phyloP scores from a whole-genome alignment of 2,113 vertebrate genomes.

The Columba livia region DNA sequence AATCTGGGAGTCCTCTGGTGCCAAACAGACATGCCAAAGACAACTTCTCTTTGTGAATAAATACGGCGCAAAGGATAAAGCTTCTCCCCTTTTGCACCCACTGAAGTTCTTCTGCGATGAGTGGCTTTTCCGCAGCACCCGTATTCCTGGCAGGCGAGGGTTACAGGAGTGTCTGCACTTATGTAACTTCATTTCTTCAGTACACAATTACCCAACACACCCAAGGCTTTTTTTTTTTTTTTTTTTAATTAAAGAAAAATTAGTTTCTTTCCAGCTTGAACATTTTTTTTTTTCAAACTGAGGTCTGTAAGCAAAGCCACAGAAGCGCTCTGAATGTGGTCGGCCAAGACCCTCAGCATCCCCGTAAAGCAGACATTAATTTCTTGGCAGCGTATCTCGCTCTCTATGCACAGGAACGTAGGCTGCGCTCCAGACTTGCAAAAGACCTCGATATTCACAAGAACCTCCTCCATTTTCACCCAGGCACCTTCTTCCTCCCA shows the following conservation, averaged over 20 bases:
- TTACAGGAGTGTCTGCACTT: conserved; percentile 55
- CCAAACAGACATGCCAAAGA: conserved; percentile 15
- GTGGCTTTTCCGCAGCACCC: neutral
- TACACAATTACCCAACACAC: conserved; percentile 52
- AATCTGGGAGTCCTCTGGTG: neutral
- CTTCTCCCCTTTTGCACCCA: neutral
- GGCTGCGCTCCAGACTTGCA: conserved; percentile 23
- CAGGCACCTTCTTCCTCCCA: neutral
- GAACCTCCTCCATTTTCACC: conserved; percentile 52
- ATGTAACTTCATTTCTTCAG: conserved; percentile 49
- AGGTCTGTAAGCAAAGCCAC: neutral
- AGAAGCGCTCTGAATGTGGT: rapidly evolving
- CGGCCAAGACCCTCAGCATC: neutral
- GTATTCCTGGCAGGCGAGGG: conserved; percentile 7
- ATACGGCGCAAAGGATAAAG: neutral
- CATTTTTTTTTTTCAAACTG: neutral
- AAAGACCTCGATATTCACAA: neutral
- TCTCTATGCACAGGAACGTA: neutral
- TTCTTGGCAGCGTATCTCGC: neutral
- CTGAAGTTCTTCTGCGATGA: neutral
- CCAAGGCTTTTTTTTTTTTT: neutral
- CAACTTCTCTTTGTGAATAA: conserved; percentile 3
- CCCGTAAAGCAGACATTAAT: neutral
- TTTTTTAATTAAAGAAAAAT: neutral
- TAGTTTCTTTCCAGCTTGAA: neutral